phyloP scores from a whole-genome alignment of 2,113 vertebrate species.

The Sinocyclocheilus maitianheensis region DNA sequence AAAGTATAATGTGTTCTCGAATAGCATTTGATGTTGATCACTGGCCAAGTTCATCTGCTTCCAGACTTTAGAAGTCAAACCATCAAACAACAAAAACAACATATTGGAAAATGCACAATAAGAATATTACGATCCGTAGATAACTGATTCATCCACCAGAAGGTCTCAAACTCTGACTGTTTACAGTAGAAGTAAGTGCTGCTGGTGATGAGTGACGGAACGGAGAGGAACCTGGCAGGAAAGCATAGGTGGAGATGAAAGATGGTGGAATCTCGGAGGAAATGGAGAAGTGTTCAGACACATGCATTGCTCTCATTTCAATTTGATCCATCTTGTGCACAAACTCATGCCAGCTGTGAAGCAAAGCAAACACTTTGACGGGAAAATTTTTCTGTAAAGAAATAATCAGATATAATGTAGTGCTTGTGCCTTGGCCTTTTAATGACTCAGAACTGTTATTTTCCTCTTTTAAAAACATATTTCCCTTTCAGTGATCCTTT shows the following conservation, averaged over 20 bases:
- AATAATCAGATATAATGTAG: conserved; percentile 67
- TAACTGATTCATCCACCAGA: conserved; percentile 23
- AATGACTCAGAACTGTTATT: conserved; percentile 55
- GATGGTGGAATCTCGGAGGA: conserved; percentile 49
- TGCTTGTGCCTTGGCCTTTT: conserved; percentile 67
- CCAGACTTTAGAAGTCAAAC: conserved; percentile 40
- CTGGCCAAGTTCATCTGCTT: conserved; percentile 49
- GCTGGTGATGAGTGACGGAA: conserved; percentile 39
- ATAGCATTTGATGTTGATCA: conserved; percentile 22
- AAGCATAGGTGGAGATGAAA: conserved; percentile 38
- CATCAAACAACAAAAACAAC: conserved; percentile 40
- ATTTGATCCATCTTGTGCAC: conserved; percentile 54
- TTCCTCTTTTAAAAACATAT: conserved; percentile 59
- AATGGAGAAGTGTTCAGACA: conserved; percentile 49
- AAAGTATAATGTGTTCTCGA: conserved; percentile 3
- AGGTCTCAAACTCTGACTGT: conserved; percentile 10
- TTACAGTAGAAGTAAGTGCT: conserved; percentile 46
- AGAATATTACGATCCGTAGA: not conserved
- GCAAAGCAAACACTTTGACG: conserved; percentile 67
- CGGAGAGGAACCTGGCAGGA: conserved; percentile 21
- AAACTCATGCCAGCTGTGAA: conserved; percentile 47
- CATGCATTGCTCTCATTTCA: conserved; percentile 59
- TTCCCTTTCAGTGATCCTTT: conserved; percentile 4
- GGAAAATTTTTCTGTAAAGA: conserved; percentile 67
- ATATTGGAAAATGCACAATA: conserved; percentile 8